Conservation (phyloP, 2,797 vertebrate species). For the Argentina silus region DNA sequence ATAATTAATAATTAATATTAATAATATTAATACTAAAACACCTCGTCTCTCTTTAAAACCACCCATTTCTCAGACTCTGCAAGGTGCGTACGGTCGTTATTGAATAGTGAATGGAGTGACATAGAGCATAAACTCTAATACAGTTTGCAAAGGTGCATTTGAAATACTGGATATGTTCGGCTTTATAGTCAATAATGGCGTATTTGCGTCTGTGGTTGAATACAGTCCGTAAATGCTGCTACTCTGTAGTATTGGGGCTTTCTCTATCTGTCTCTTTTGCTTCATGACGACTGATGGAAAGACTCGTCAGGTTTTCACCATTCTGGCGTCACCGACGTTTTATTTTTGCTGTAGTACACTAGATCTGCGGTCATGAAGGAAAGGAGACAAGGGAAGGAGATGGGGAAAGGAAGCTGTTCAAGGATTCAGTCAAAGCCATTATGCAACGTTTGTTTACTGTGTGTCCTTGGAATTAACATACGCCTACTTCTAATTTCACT, state of each 20-base stretch:
- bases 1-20: background rate
- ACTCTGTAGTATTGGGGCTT: background rate
- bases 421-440: too few relatives aligned
- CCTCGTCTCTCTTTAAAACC: background rate
- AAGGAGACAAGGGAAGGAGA: too few relatives aligned
- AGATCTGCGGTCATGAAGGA: too few relatives aligned
- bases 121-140: background rate
- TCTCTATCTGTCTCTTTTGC: background rate
- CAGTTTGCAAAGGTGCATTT: background rate
- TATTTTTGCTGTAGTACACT: background rate
- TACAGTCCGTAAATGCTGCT: background rate
- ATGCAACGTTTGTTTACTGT: too few relatives aligned
- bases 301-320: background rate
- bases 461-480: background rate
- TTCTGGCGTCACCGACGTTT: background rate
- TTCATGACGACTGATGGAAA: background rate
- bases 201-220: background rate
- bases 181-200: background rate
- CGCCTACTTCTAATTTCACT: constrained; percentile 32
- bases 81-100: background rate
- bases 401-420: too few relatives aligned
- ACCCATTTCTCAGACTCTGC: background rate
- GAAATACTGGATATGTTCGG: background rate
- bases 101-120: background rate
- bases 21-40: background rate